Base-by-base conservation (phyloP, 2,888 invertebrate species). In the Erpobdella octoculata region DNA sequence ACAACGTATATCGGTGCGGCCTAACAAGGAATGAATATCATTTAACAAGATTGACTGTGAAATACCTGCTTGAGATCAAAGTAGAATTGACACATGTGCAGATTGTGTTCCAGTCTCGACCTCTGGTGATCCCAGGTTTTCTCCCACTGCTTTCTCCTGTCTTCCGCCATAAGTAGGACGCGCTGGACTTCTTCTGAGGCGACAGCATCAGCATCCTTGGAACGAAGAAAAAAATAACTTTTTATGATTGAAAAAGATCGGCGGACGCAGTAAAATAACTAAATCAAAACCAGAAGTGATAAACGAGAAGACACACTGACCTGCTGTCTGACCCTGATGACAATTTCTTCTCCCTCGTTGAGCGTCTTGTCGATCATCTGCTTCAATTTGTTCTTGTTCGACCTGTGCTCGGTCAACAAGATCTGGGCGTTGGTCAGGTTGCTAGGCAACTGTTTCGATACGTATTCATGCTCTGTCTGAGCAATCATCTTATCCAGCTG, bases 161-260 rank as follows among this genome's bases (percentile, higher is more conserved):
- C 84, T 76, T 88, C 87, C 74, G 90, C 83, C 64, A 88, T 83
- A 76, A 86, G 85, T 76, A 88, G 85, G 69, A 91, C 85, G 78
- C 88, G 88, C 76, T 88, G 87, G 67, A 88, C 87, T 79, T 91
- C 91, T 77, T 88, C 86, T 77, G 86, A 86, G 68, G 88, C 88
- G 66, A 88, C 87, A 67, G 86, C 86, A 69, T 86, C 84, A 65
- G 90, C 89, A 80, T 90, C 90, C 85, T 84, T 64, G 46, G n/a
- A 41, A 41, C n/a, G 46, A 15, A 15, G 12, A n/a, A 41, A 41
- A 41, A 41, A n/a, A n/a, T n/a, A n/a, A n/a, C n/a, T n/a, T n/a
- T n/a, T n/a, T n/a, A n/a, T n/a, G n/a, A n/a, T n/a, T n/a, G n/a
- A n/a, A n/a, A n/a, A n/a, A n/a, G n/a, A n/a, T n/a, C n/a, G n/a